Evolutionary conservation across 2,888 invertebrate species (phyloP), one percentile per base, ranked within the genome.

Genomic region (Nymphalis c-album): DNA sequence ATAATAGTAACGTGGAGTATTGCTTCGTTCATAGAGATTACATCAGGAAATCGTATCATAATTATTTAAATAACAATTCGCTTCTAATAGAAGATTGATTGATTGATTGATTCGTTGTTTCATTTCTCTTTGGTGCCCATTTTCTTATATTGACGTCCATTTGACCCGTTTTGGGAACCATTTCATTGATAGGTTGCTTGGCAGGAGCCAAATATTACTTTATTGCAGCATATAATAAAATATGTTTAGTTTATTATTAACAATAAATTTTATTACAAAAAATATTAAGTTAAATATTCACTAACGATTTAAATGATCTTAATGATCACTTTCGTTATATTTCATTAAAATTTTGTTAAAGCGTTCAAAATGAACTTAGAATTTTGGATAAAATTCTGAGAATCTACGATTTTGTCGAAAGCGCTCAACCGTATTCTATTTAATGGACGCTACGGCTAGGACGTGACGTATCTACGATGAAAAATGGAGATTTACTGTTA

Each of bases 391-490:
- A 22, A 53, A 53, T 31, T 31, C 26, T 5, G n/a, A 55, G 53
- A 31, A 55, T 55, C 26, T 31, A 26, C 17, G 53, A 55, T 55
- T 55, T 26, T 55, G 26, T 31, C 31, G 53, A 55, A 55, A 55
- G 26, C 53, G 53, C 17, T 55, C 53, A 31, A 31, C 26, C 53
- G 53, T 31, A 40, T 57, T 40, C 40, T 18, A 10, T 57, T 57
- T 57, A 57, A 40, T 60, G 60, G 47, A 26, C 47, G 40, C 17
- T 35, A 61, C 47, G 20, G 13, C 8, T 16, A 7, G 40, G 40
- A 61, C 51, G 61, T 61, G 51, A 50, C 35, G 13, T 61, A 61
- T 61, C 60, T 50, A 13, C 8, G 5, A 31, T 17, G 50, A 48
- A 47, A n/a, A 48, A 45, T 59, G 16, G 22, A 18, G 17, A 59